Percentiles rank a stretch among this genome's conserved stretches.
These are phyloP conservation scores for Pseudochirops cupreus DNA, from an alignment of 2,797 vertebrate genomes.

Conservation along the genomic window DNA sequence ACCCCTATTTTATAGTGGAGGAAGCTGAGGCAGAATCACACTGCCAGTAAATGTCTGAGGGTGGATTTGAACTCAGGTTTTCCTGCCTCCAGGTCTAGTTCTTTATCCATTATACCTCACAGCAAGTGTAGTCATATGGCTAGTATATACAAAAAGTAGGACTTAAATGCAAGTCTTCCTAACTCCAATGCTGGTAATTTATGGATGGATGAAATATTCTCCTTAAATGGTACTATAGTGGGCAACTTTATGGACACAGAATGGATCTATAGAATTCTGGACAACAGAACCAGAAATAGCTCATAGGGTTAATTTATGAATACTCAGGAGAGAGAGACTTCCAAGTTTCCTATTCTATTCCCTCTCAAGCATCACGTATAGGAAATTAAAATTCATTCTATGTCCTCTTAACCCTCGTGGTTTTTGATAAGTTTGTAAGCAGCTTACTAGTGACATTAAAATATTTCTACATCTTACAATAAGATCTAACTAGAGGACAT, in stretches of 20 bases:
- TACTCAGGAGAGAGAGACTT: not conserved
- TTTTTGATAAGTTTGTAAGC: conserved; percentile 69
- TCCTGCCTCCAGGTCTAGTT: not conserved
- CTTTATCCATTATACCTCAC: not conserved
- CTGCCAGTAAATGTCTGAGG: not conserved
- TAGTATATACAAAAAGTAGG: not conserved
- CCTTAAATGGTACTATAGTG: not conserved
- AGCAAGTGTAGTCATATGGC: not conserved
- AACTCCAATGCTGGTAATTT: not conserved
- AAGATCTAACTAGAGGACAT: conserved; percentile 42
- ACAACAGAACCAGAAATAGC: not conserved
- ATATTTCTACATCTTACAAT: conserved; percentile 61
- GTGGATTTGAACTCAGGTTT: not conserved
- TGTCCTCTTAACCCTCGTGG: not conserved
- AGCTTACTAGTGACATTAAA: conserved; percentile 62
- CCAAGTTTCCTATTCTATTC: not conserved
- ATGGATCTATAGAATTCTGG: not conserved
- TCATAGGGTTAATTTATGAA: not conserved
- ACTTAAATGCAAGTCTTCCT: not conserved
- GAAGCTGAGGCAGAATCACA: not conserved
- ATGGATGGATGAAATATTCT: not conserved
- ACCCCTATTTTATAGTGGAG: not conserved
- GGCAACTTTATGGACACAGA: not conserved
- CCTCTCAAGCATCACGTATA: not conserved
- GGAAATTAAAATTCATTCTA: not conserved